Conservation (phyloP, 1,140 invertebrate species). For the Zaprionus lachaisei region DNA sequence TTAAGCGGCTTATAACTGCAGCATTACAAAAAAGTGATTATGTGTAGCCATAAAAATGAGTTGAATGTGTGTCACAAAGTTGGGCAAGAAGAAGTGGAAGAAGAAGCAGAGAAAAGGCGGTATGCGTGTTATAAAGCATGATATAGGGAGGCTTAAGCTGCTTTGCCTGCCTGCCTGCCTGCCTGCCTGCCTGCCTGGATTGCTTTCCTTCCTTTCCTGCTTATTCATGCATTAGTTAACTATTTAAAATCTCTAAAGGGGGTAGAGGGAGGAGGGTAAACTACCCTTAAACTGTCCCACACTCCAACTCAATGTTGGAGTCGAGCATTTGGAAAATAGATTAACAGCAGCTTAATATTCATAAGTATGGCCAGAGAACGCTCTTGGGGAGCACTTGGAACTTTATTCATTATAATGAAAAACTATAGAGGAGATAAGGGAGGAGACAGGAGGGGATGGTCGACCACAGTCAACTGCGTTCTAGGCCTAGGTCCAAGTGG, state of each 20-base stretch:
- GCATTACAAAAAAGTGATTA: conserved; percentile 9
- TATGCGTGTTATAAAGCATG: background rate
- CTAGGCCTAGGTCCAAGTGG: conserved; percentile 42
- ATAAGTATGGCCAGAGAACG: conserved; percentile 47
- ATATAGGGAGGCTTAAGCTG: conserved; percentile 6
- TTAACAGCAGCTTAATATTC: conserved; percentile 81
- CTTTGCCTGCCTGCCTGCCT: background rate
- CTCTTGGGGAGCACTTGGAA: conserved; percentile 41
- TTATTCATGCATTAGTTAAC: conserved; percentile 73
- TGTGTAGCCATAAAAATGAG: conserved; percentile 15
- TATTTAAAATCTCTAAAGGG: conserved; percentile 47
- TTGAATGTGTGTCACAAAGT: conserved; percentile 9
- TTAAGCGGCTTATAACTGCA: conserved; percentile 70
- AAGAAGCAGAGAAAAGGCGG: background rate
- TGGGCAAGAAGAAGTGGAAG: background rate
- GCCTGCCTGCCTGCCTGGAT: background rate
- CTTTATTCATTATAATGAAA: conserved; percentile 80
- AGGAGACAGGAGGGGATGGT: background rate
- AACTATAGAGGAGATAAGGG: conserved; percentile 43
- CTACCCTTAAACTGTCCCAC: conserved; percentile 30
- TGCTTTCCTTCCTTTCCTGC: background rate
- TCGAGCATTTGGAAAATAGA: conserved; percentile 73
- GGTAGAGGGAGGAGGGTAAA: background rate
- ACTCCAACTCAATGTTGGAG: conserved; percentile 36
- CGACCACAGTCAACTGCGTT: background rate